Base-by-base conservation (phyloP, 1,140 invertebrate species). In the Dendroctonus ponderosae region DNA sequence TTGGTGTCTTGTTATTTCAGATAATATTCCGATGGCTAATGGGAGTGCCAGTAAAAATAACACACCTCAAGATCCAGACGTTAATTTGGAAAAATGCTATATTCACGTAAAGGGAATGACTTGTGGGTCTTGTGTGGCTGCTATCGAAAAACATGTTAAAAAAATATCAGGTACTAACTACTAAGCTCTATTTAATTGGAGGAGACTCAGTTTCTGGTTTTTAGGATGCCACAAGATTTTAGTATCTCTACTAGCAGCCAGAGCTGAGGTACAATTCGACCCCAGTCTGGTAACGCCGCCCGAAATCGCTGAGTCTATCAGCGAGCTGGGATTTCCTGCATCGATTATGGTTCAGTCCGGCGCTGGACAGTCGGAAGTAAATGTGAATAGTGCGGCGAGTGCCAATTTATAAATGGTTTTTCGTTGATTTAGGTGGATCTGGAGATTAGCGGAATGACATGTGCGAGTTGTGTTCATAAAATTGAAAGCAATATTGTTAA, bases 391-490 rank as follows among this genome's bases (percentile, higher is more conserved):
- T 15, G 8, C 26, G 6, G 53, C 8, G 15, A 44, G 44, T 60
- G 57, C 26, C 26, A 26, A 26, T 26, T 26, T n/a, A 1, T 26
- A 26, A 26, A 40, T 39, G 11, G 37, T 41, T 8, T 7, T 11
- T 15, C 12, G 11, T 14, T 59, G 15, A 39, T 66, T 53, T 59
- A 68, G 67, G 66, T 75, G 5, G 74, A 75, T 61, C 79, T 84
- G 53, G 82, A 96, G 88, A 97, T 98, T 48, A 80, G 81, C 61
- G 96, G 97, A 26, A 98, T 99, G 96, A 96, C 94, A 0, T 98
- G 96, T 78, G 86, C 95, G n/a, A 96, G 94, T 5, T 99, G 97
- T 80, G 97, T 98, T 0, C 91, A 91, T 79, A 92, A 93, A 78
- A 97, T 99, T 72, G 96, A 99, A 81, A 89, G 87, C 9, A 86